Conservation (phyloP, 2,113 vertebrate genomes). For the Camelus bactrianus region DNA sequence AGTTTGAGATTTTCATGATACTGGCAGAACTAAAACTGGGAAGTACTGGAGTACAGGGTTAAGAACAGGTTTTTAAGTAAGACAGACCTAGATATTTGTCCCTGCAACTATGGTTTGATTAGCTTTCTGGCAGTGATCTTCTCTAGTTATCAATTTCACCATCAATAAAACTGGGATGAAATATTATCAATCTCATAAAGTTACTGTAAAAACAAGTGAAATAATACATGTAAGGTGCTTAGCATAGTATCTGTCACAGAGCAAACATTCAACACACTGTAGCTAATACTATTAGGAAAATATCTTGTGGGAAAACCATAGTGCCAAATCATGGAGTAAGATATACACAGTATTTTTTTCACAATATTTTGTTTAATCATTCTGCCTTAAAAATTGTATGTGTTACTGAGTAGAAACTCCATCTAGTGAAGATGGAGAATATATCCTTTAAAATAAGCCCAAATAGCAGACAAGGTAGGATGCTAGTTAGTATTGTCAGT, state of each 20-base stretch:
- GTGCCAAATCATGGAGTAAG: neutral
- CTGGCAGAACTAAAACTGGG: neutral
- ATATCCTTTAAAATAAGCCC: neutral
- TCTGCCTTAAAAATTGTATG: neutral
- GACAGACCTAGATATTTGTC: neutral
- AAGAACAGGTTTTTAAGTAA: neutral
- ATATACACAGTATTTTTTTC: neutral
- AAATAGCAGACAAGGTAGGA: neutral
- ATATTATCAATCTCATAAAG: neutral
- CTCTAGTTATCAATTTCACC: neutral
- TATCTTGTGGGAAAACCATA: neutral
- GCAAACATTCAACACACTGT: neutral
- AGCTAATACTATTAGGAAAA: neutral
- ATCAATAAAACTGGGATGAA: neutral
- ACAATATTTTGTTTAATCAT: neutral
- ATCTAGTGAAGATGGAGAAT: neutral
- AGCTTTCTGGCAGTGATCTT: neutral
- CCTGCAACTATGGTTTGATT: neutral
- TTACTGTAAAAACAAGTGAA: neutral
- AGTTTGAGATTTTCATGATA: constrained; percentile 35
- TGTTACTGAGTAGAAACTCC: neutral
- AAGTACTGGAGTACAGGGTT: neutral
- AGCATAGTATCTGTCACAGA: neutral
- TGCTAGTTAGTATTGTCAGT: neutral
- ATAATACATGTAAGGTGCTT: neutral